Evolutionary conservation across 2,888 invertebrate species (phyloP).

Genomic region (Endomychus coccineus): DNA sequence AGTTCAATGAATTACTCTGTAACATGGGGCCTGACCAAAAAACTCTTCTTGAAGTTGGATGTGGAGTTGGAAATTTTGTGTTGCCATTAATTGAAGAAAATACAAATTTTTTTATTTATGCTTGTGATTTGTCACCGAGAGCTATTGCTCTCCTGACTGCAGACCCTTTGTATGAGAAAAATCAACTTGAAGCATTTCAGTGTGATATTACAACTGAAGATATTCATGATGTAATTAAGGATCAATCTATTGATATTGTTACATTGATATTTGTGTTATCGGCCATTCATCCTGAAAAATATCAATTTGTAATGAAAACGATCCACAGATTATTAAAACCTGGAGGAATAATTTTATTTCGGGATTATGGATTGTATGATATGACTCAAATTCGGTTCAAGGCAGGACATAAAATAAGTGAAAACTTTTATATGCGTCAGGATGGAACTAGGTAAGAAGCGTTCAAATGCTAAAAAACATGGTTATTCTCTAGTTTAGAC

Average conservation of each 20-base stretch:
- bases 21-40: slow-evolving; percentile 17
- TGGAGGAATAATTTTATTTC: slow-evolving; percentile 75
- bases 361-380: slow-evolving; percentile 93
- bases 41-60: slow-evolving; percentile 75
- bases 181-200: slow-evolving; percentile 68
- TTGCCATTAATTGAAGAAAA: slow-evolving; percentile 83
- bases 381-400: slow-evolving; percentile 94
- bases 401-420: slow-evolving; percentile 83
- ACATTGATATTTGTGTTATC: slow-evolving; percentile 94
- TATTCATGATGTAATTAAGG: slow-evolving; percentile 51
- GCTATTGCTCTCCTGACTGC: slow-evolving; percentile 80
- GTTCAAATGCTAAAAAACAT: too few species aligned
- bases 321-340: slow-evolving; percentile 59
- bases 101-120: slow-evolving; percentile 64
- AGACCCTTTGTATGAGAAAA: slow-evolving; percentile 55
- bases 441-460: slow-evolving; percentile 80
- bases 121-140: slow-evolving; percentile 89
- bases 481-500: too few species aligned
- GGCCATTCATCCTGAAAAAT: slow-evolving; percentile 84
- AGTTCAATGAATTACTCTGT: slow-evolving; percentile 55
- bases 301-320: slow-evolving; percentile 55
- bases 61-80: slow-evolving; percentile 95
- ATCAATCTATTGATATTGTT: slow-evolving; percentile 62
- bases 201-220: slow-evolving; percentile 72
- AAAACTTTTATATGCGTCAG: slow-evolving; percentile 92